A percentile compares a stretch with the other conserved stretches of the same genome.
Conservation (phyloP, 2,113 vertebrate genomes). For the Tretioscincus oriximinensis region DNA sequence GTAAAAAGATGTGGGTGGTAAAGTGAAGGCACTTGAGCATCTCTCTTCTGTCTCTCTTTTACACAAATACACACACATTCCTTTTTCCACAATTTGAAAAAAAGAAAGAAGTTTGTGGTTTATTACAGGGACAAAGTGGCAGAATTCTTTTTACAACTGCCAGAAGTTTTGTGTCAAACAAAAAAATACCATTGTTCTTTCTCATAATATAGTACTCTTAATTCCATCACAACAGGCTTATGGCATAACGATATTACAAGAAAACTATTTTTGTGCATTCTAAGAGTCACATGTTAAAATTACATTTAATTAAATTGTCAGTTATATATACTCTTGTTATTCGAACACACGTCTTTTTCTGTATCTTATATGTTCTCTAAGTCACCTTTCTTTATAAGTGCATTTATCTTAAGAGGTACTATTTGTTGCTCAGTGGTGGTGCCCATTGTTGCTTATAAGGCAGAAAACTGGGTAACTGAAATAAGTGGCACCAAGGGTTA, state of each 20-base stretch:
- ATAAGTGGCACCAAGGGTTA: no score
- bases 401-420: no score
- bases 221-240: slow-evolving; percentile 3
- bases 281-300: neutral
- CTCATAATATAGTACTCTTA: neutral
- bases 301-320: neutral
- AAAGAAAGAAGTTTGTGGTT: neutral
- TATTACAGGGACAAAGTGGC: slow-evolving; percentile 12
- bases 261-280: neutral
- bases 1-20: slow-evolving; percentile 12
- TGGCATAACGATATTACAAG: neutral
- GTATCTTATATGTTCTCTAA: no score
- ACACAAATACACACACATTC: no score
- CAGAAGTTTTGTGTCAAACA: neutral
- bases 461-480: no score
- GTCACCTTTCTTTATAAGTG: no score
- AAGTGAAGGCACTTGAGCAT: neutral
- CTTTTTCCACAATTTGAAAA: neutral
- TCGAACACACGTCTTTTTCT: neutral
- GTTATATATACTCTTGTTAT: no score
- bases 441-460: no score
- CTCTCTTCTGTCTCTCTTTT: neutral
- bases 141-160: neutral
- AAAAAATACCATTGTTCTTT: neutral
- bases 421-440: no score